Evolutionary conservation across 1,140 invertebrate genomes (phyloP).

Genomic region (Schlechtendalia chinensis): DNA sequence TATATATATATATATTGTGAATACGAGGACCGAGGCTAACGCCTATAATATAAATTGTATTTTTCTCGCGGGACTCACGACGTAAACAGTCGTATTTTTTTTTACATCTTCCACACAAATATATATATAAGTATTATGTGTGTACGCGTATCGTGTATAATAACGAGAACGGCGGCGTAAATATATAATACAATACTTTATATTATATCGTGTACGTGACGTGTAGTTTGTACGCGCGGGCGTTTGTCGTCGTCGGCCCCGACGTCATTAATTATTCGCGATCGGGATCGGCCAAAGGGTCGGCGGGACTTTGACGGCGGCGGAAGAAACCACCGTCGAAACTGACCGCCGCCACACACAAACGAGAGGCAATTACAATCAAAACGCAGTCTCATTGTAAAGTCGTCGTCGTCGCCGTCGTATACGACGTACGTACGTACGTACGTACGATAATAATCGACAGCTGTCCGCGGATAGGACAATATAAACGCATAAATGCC

Average conservation of each 20-base stretch:
- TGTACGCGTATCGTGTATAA: too few relatives aligned
- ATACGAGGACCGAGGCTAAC: background rate
- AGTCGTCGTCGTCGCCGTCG: slow-evolving; percentile 4
- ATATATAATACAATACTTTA: too few relatives aligned
- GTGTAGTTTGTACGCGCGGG: background rate
- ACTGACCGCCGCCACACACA: background rate
- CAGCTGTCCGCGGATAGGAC: slow-evolving; percentile 29
- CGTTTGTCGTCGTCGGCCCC: background rate
- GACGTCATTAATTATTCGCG: slow-evolving; percentile 46
- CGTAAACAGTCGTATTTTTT: too few relatives aligned
- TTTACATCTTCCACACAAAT: too few relatives aligned
- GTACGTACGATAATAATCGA: slow-evolving; percentile 42
- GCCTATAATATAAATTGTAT: background rate
- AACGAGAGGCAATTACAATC: slow-evolving; percentile 47
- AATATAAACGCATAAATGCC: slow-evolving; percentile 40
- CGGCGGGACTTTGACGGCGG: background rate
- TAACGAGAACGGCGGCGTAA: too few relatives aligned
- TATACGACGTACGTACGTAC: background rate
- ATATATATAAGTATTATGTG: too few relatives aligned
- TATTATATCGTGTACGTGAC: too few relatives aligned
- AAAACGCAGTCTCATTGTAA: slow-evolving; percentile 48
- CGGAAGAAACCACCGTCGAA: background rate
- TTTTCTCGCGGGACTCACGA: too few relatives aligned
- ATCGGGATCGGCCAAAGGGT: slow-evolving; percentile 26
- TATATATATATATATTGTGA: background rate